A percentile compares a stretch with the other conserved stretches of the same genome.
These are phyloP conservation scores for Takifugu bimaculatus DNA, from an alignment of 2,113 vertebrate genomes.

Conservation along the genomic window DNA sequence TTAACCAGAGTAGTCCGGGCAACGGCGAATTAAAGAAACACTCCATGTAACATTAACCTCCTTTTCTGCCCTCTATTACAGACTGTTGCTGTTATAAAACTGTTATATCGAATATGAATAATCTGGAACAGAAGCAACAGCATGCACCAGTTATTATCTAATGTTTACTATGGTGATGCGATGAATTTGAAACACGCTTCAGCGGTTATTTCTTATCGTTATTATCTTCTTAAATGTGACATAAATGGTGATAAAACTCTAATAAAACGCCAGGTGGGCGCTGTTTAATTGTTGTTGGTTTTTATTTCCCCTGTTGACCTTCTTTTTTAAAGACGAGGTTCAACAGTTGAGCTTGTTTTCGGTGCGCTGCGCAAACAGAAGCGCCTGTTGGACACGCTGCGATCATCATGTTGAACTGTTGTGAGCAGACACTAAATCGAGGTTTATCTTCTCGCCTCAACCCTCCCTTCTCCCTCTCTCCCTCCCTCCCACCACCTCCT, in stretches of 20 bases:
- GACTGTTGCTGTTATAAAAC: constrained; percentile 14
- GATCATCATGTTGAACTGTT: constrained; percentile 43
- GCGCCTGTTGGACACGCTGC: constrained; percentile 30
- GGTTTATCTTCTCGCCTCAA: constrained; percentile 19
- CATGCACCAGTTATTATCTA: neutral
- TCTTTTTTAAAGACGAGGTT: neutral
- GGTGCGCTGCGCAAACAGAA: neutral
- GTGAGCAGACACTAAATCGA: constrained; percentile 51
- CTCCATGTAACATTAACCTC: constrained; percentile 7
- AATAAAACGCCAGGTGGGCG: neutral
- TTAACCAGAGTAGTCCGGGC: neutral
- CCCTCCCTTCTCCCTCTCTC: constrained; percentile 10
- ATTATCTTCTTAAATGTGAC: neutral
- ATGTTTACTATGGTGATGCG: neutral
- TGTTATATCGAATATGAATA: neutral
- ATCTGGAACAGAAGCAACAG: neutral
- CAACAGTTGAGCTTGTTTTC: neutral
- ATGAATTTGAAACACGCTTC: neutral
- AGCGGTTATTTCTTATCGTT: neutral
- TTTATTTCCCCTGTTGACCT: neutral
- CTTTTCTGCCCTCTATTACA: neutral
- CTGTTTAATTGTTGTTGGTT: neutral
- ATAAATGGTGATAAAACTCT: neutral
- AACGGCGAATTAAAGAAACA: constrained; percentile 18
- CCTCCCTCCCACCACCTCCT: constrained; percentile 25